Evolutionary conservation across 2,797 vertebrate genomes (phyloP), one percentile per base, ranked within the genome.

Genomic region (Cirrhinus mrigala): DNA sequence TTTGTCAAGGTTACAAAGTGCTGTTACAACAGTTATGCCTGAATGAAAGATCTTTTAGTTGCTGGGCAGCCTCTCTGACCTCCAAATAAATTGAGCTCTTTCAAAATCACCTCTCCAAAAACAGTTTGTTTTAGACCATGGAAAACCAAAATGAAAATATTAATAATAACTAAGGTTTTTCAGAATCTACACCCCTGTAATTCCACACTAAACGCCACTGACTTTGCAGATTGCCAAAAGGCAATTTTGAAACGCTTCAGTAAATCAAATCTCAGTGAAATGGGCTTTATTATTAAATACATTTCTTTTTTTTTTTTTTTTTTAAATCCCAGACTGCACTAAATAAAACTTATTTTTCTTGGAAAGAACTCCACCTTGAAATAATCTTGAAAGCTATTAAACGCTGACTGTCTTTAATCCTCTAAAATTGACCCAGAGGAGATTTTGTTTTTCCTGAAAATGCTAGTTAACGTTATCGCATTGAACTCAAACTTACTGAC

Each of bases 1-100:
- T 40, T 40, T 54, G 70, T 76, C 58, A 83, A 76, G 82, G 82
- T 76, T 76, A 66, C 27, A 40, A 50, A 73, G 40, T 62, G 44
- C 33, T 66, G 44, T 48, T 73, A 75, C 1, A 64, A 82, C 40
- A 83, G 60, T 69, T 62, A 46, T 48, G 82, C 37, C 66, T 84
- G 22, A 58, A 52, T 69, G 14, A 69, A 29, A 70, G 2, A 50
- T 58, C 1, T 54, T 54, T 83, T 54, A 54, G 60, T 76, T 83
- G 71, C 58, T 20, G 44, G 46, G 71, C 81, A 83, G 71, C 44
- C 29, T 52, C 27, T 44, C 60, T 84, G 56, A 77, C 60, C 74
- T 78, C 52, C 74, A 70, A 56, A 58, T 66, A 78, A 78, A 69
- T 54, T 76, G 15, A 68, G 46, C 11, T 76, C 15, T 66, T 44